These are phyloP conservation scores for Spilogale gracilis DNA, from an alignment of 2,113 vertebrate genomes.

Conservation along the genomic window DNA sequence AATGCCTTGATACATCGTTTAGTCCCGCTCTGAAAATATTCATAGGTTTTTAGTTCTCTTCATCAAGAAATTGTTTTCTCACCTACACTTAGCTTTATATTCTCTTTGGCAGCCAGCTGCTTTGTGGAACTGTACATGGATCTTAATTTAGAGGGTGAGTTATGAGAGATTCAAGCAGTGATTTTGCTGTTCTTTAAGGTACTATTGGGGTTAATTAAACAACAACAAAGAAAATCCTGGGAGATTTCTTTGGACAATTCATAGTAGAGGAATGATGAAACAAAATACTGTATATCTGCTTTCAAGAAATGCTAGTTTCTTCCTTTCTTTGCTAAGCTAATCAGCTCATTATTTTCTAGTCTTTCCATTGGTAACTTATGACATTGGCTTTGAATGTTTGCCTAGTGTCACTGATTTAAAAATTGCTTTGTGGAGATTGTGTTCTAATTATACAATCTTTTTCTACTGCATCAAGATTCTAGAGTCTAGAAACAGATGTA, in stretches of 20 bases:
- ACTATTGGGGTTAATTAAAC: background rate
- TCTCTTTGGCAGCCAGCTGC: background rate
- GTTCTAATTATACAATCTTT: background rate
- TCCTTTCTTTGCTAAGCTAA: background rate
- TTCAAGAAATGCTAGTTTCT: background rate
- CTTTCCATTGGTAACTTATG: background rate
- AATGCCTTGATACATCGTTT: background rate
- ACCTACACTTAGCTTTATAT: background rate
- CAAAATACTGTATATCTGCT: background rate
- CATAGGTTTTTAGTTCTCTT: background rate
- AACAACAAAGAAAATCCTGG: background rate
- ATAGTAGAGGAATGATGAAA: background rate
- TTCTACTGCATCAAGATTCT: background rate
- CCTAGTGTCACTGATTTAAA: slow-evolving; percentile 21
- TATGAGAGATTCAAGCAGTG: slow-evolving; percentile 1
- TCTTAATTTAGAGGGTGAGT: background rate
- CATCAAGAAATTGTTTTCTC: background rate
- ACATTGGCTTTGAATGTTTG: slow-evolving; percentile 10
- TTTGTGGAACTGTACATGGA: background rate
- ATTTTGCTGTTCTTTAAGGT: slow-evolving; percentile 12
- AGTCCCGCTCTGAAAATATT: slow-evolving; percentile 1
- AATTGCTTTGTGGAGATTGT: background rate
- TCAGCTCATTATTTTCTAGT: background rate
- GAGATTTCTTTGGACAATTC: background rate
- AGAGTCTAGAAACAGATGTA: background rate